Evolutionary conservation across 2,888 invertebrate genomes (phyloP).

Genomic region (Monoplex corrugatus): DNA sequence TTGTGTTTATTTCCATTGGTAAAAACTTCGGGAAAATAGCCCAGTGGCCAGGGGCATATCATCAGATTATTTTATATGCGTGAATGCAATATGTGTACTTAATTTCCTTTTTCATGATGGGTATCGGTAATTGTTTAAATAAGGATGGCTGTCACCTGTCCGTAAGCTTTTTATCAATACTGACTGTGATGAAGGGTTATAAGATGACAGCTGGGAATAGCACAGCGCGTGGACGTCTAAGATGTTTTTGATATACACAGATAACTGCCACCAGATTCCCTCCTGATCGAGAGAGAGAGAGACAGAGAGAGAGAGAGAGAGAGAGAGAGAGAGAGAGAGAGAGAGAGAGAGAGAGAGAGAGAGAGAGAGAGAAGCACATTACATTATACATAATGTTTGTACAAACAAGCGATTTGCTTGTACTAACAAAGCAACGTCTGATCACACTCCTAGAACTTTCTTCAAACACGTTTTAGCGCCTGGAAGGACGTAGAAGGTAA

Average conservation of each 20-base stretch:
- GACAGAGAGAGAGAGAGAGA: not conserved
- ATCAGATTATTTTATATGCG: too few relatives aligned
- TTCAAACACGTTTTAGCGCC: too few relatives aligned
- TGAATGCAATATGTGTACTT: too few relatives aligned
- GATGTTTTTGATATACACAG: not conserved
- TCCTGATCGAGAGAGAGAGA: not conserved
- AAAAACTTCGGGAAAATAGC: too few relatives aligned
- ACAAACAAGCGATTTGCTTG: too few relatives aligned
- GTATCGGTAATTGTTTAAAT: too few relatives aligned
- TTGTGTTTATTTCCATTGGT: too few relatives aligned
- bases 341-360: not conserved
- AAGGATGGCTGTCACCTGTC: not conserved
- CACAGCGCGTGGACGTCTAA: not conserved
- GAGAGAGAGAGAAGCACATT: not conserved
- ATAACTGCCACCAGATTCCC: not conserved
- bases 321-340: not conserved
- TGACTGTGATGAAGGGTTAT: not conserved
- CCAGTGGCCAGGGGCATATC: too few relatives aligned
- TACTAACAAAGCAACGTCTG: too few relatives aligned
- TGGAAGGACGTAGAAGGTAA: not conserved
- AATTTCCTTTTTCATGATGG: too few relatives aligned
- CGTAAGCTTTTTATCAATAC: not conserved
- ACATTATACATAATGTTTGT: too few relatives aligned
- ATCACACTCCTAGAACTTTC: too few relatives aligned
- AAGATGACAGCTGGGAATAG: not conserved